phyloP scores from a whole-genome alignment of 1,140 invertebrate species.

The Euwallacea fornicatus region DNA sequence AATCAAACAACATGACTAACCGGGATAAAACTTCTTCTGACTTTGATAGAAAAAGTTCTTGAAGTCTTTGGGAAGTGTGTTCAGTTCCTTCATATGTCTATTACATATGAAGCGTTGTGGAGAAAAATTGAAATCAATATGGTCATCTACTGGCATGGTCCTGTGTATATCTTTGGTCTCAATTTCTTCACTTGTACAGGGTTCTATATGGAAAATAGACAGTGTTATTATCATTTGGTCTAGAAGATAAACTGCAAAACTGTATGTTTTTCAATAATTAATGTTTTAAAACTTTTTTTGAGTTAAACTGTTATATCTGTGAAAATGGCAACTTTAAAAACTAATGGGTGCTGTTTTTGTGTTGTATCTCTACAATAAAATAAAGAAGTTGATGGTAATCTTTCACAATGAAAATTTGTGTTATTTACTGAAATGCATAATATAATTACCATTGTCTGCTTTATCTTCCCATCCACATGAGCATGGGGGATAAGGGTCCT shows the following conservation, averaged over 20 bases:
- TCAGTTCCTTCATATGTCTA: constrained; percentile 35
- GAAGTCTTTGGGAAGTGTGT: constrained; percentile 28
- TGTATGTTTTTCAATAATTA: no score
- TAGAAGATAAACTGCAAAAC: no score
- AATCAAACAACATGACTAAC: not conserved
- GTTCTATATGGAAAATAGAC: no score
- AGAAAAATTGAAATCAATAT: constrained; percentile 18
- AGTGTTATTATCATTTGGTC: no score
- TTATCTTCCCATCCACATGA: constrained; percentile 40
- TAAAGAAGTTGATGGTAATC: no score
- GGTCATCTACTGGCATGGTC: constrained; percentile 17
- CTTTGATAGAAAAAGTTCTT: constrained; percentile 36
- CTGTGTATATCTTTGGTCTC: not conserved
- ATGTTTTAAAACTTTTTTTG: no score
- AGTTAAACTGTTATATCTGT: no score
- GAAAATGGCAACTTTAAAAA: no score
- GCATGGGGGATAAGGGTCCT: constrained; percentile 44
- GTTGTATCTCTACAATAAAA: no score
- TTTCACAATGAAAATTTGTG: no score
- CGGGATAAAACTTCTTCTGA: constrained; percentile 36
- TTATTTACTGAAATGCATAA: no score
- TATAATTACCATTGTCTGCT: not conserved
- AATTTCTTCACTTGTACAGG: not conserved
- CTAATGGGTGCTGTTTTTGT: no score
- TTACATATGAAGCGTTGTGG: constrained; percentile 33